Base-by-base conservation (phyloP, 2,113 vertebrate genomes). In the Scomber japonicus region DNA sequence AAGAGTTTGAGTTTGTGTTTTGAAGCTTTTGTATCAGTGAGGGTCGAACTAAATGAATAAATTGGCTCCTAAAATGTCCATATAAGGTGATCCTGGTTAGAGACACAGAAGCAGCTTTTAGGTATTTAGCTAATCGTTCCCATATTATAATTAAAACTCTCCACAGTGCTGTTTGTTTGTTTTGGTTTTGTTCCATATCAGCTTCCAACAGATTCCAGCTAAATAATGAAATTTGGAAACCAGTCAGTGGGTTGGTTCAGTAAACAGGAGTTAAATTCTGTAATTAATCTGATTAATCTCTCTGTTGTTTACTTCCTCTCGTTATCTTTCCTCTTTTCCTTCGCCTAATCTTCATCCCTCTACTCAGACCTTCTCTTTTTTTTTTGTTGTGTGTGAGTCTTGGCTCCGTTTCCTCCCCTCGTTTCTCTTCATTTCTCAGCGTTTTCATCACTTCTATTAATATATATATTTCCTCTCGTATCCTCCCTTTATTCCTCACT, bases 251-350 rank as follows among this genome's bases (percentile, higher is more conserved):
- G 54, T 31, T 63, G 54, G 49, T 57, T 71, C 14, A 21, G 45
- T 40, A 44, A 57, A 68, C 35, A 60, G 60, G 76, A 15, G 51
- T 77, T 86, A 49, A 61, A 40, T 49, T 49, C 15, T 50, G 46
- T 57, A 44, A 59, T 78, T 46, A 59, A 3, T 31, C 24, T 27
- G 51, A n/a, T 44, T 71, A n/a, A 69, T 62, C 54, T 13, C 17
- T 70, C 46, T 54, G 49, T 24, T 56, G 40, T 55, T 70, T n/a
- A n/a, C n/a, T n/a, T n/a, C n/a, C n/a, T n/a, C n/a, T n/a, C n/a
- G n/a, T n/a, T n/a, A n/a, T n/a, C n/a, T n/a, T n/a, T n/a, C n/a
- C n/a, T n/a, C n/a, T n/a, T n/a, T n/a, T n/a, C n/a, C n/a, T n/a
- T n/a, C n/a, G n/a, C n/a, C n/a, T 45, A 40, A 40, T 9, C 35